Base-by-base conservation (phyloP, 2,888 invertebrate genomes). In the Branchellion lobata region DNA sequence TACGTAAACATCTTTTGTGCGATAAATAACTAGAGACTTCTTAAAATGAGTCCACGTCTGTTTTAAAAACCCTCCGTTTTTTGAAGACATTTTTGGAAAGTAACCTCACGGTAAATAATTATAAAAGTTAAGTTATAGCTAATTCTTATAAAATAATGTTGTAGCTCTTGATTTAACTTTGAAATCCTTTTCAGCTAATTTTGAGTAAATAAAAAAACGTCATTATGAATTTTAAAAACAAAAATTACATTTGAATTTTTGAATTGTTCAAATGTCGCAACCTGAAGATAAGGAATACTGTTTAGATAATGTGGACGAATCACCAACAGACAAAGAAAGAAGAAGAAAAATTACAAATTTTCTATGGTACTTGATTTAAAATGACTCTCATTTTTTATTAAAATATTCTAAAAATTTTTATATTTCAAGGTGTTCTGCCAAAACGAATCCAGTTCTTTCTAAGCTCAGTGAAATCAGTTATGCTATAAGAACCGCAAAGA, bases 21-120 rank as follows among this genome's bases (percentile, higher is more conserved):
- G 47, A 36, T 36, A 65, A 34, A 77, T 77, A 21, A 77, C 36
- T 24, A 77, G 18, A 1, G 77, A 77, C 33, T 77, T 77, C 24
- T 77, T 77, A 11, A 77, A 77, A 36, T 27, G 57, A 33, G 8
- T 65, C 77, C 77, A 77, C 65, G 65, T 77, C n/a, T 57, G 31
- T n/a, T 18, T 27, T 11, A 77, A n/a, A 0, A 77, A 65, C 14
- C 77, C 65, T 34, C 24, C 27, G 31, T 65, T 77, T 11, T 31
- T 29, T 21, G 27, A 21, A 1, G 65, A 40, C 75, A 75, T 75
- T 53, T 40, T 57, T n/a, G n/a, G n/a, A n/a, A n/a, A n/a, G n/a
- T n/a, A n/a, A n/a, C n/a, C n/a, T n/a, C n/a, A n/a, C n/a, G n/a
- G n/a, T n/a, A n/a, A n/a, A n/a, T n/a, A n/a, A n/a, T n/a, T n/a